Evolutionary conservation across 2,888 invertebrate species (phyloP).

Genomic region (Girardia tigrina): DNA sequence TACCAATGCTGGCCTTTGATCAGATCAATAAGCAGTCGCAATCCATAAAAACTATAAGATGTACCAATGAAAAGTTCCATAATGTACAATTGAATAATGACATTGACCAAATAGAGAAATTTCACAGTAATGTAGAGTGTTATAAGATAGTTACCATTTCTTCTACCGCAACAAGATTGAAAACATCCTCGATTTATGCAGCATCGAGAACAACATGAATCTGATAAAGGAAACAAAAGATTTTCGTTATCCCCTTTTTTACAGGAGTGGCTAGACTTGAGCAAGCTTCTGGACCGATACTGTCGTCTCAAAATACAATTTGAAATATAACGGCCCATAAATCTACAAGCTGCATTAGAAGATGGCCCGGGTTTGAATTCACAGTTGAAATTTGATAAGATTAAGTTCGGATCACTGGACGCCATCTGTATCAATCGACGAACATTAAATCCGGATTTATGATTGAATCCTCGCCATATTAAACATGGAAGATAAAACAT

Average conservation of each 20-base stretch:
- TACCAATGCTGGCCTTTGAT: conserved; percentile 16
- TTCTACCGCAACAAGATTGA: neutral
- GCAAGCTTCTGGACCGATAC: neutral
- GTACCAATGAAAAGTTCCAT: conserved; percentile 24
- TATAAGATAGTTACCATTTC: conserved; percentile 27
- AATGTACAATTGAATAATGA: conserved; percentile 21
- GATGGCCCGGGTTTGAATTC: conserved; percentile 6
- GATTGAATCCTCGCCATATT: conserved; percentile 52
- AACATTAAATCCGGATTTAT: conserved; percentile 52
- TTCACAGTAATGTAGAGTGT: conserved; percentile 21
- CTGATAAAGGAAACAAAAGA: neutral
- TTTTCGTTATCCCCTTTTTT: conserved; percentile 7
- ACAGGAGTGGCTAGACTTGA: neutral
- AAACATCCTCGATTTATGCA: conserved; percentile 1
- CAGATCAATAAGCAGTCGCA: neutral
- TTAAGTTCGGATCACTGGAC: conserved; percentile 39
- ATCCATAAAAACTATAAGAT: neutral
- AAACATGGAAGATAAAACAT: conserved; percentile 53
- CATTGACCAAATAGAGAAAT: conserved; percentile 12
- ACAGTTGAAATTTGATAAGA: conserved; percentile 30
- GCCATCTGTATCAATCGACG: conserved; percentile 44
- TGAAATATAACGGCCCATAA: neutral
- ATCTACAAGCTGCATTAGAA: neutral
- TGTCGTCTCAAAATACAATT: conserved; percentile 1
- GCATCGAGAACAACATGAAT: conserved; percentile 6